Evolutionary conservation across 2,888 invertebrate genomes (phyloP).

Genomic region (Tupiocoris notatus): DNA sequence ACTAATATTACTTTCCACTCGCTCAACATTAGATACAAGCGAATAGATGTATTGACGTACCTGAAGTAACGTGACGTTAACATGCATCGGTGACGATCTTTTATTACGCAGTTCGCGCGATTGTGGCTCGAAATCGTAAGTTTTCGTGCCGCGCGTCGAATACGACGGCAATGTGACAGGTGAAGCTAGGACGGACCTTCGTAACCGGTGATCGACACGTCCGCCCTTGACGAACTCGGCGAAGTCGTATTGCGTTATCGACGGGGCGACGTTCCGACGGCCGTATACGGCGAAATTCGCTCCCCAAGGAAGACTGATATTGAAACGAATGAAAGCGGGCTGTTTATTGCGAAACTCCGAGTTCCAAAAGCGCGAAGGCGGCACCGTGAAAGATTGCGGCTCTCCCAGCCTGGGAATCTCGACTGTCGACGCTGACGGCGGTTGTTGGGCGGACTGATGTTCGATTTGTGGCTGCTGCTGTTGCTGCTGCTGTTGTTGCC

Average conservation of each 20-base stretch:
- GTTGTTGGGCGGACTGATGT: constrained; percentile 54
- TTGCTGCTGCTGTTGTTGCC: constrained; percentile 60
- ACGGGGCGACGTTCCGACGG: constrained; percentile 89
- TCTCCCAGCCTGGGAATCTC: constrained; percentile 83
- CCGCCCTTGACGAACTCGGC: constrained; percentile 90
- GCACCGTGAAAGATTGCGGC: constrained; percentile 78
- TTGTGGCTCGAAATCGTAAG: constrained; percentile 61
- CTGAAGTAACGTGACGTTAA: constrained; percentile 81
- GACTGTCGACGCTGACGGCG: constrained; percentile 62
- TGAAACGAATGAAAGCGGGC: constrained; percentile 81
- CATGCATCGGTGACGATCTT: constrained; percentile 60
- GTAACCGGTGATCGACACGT: constrained; percentile 62
- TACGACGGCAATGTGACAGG: constrained; percentile 2
- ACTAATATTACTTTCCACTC: no score
- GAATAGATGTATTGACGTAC: no score
- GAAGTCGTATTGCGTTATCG: constrained; percentile 96
- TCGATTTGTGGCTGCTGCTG: constrained; percentile 61
- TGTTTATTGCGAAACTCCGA: constrained; percentile 88
- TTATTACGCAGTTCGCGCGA: constrained; percentile 33
- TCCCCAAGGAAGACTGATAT: constrained; percentile 88
- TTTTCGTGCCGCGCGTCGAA: constrained; percentile 50
- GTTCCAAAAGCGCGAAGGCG: constrained; percentile 91
- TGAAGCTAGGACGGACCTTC: constrained; percentile 41
- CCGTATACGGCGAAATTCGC: constrained; percentile 95
- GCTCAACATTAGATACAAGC: no score